Evolutionary conservation across 2,113 vertebrate genomes (phyloP), one percentile per base, ranked within the genome.

Genomic region (Neolamprologus kungweensis): DNA sequence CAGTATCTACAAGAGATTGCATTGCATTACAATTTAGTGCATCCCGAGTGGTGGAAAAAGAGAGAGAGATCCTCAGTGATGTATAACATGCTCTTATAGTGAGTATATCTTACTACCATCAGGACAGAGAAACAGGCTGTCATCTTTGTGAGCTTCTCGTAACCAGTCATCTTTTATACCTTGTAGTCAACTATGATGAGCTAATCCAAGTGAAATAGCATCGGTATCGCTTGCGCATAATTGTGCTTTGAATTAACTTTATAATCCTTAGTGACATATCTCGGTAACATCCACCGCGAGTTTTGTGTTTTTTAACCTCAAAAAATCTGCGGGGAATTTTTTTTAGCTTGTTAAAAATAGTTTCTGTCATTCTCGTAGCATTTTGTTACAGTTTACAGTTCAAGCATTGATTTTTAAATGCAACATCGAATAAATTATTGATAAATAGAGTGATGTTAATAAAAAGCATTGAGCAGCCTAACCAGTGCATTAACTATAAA

Each of bases 401-500:
- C 19, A 78, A n/a, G 50, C 60, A 4, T 63, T 50, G 19, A 71
- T 80, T 65, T 80, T 90, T 58, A n/a, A 28, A 58, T 28, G 42
- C 23, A 65, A 54, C 85, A 58, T 19, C n/a, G 16, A 80, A 83
- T 89, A 75, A 85, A 89, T 90, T 84, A 83, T 83, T 84, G 47
- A 90, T 54, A 42, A 60, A 37, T 83, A 82, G 68, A 65, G 78
- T 26, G 11, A 42, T 45, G 85, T 80, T 73, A 53, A 87, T 87
- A 68, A 63, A 87, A 83, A 17, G 35, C 81, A 86, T 86, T 89
- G 53, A 85, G 89, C 16, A 83, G 73, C 82, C 63, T 82, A 89
- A 89, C 33, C 12, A 58, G 85, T 51, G 81, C 89, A 90, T 89
- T 93, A 90, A 89, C 81, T 75, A 35, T 89, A 82, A 37, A 87